Evolutionary conservation across 2,113 vertebrate species (phyloP).

Genomic region (Gnathonemus longibarbis): DNA sequence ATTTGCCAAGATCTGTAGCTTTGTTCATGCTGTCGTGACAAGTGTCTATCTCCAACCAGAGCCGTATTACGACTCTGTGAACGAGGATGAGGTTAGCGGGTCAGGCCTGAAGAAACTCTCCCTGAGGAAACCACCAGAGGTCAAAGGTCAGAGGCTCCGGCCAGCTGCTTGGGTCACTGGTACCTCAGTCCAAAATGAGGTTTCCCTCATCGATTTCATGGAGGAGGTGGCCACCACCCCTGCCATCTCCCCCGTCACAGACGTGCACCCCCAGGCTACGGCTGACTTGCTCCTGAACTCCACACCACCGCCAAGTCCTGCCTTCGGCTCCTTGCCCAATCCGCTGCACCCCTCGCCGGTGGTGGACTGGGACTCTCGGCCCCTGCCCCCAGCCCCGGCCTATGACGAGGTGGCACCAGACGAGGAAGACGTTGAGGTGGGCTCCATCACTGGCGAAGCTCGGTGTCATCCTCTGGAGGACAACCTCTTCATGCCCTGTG

Average conservation of each 20-base stretch:
- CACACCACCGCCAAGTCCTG: constrained; percentile 68
- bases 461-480: constrained; percentile 53
- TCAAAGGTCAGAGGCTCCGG: constrained; percentile 72
- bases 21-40: background rate
- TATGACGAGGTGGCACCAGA: constrained; percentile 86
- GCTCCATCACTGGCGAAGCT: constrained; percentile 70
- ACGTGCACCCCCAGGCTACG: constrained; percentile 58
- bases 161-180: constrained; percentile 65
- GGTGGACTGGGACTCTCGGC: constrained; percentile 78
- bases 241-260: constrained; percentile 62
- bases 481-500: constrained; percentile 66
- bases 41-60: constrained; percentile 53
- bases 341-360: constrained; percentile 77
- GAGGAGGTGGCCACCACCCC: constrained; percentile 74
- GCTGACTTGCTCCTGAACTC: constrained; percentile 69
- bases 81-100: constrained; percentile 66
- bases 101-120: constrained; percentile 69
- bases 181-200: constrained; percentile 51
- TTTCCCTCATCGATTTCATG: constrained; percentile 88
- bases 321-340: constrained; percentile 43
- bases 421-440: constrained; percentile 87
- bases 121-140: constrained; percentile 60
- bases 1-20: background rate
- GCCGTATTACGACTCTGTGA: constrained; percentile 79
- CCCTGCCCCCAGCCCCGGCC: constrained; percentile 72